Percentiles rank a stretch among this genome's conserved stretches.
Evolutionary conservation across 2,888 invertebrate genomes (phyloP).

Genomic region (Agrochola litura): DNA sequence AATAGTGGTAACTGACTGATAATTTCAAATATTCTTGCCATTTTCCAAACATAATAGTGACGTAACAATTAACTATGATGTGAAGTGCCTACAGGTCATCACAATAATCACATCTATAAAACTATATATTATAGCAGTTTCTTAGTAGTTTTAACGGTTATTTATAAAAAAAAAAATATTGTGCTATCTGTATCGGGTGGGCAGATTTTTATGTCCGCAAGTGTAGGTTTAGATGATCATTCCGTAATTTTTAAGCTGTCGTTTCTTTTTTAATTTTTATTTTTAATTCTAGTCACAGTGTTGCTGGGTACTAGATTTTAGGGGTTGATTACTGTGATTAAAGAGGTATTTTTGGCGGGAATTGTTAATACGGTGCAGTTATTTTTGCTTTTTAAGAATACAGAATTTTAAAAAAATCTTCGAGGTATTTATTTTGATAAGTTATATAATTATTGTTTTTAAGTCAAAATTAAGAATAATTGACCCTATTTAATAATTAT

Average conservation of each 20-base stretch:
- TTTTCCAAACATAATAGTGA: constrained; percentile 37
- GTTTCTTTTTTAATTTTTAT: constrained; percentile 68
- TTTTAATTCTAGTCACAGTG: constrained; percentile 86
- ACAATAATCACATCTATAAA: constrained; percentile 44
- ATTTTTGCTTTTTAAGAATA: not conserved
- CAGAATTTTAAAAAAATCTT: not conserved
- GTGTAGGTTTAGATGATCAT: constrained; percentile 70
- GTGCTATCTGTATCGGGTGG: constrained; percentile 61
- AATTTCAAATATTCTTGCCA: constrained; percentile 39
- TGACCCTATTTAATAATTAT: constrained; percentile 11
- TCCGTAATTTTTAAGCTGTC: constrained; percentile 69
- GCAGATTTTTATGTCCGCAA: constrained; percentile 71
- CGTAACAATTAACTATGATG: constrained; percentile 19
- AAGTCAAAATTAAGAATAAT: constrained; percentile 23
- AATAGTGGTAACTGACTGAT: constrained; percentile 47
- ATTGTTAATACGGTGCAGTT: not conserved
- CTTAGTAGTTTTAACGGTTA: constrained; percentile 57
- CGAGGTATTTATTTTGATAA: not conserved
- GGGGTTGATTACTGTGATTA: constrained; percentile 50
- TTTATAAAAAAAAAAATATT: constrained; percentile 40
- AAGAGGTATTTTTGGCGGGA: constrained; percentile 43
- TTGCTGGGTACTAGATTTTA: constrained; percentile 82
- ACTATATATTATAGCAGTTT: constrained; percentile 55
- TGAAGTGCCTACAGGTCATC: constrained; percentile 61
- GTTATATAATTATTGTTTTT: constrained; percentile 6